Conservation (phyloP, 2,888 invertebrate genomes). For the Mesoligia furuncula region DNA sequence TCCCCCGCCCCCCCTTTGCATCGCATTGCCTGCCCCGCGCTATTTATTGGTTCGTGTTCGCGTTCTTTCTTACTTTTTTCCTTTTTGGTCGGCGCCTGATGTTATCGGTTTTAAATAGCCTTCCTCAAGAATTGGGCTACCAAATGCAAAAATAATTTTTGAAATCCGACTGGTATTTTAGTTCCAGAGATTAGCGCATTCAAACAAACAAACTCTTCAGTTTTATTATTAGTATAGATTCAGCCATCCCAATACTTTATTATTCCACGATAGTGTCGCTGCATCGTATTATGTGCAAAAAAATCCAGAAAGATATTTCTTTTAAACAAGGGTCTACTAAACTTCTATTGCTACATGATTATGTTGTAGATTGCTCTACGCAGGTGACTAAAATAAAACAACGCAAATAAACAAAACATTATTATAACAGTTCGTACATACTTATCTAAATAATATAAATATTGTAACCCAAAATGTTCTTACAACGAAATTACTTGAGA, state of each 20-base stretch:
- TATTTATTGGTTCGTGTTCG: no score
- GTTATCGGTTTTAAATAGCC: no score
- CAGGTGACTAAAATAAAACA: slow-evolving; percentile 54
- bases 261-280: not conserved
- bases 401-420: slow-evolving; percentile 69
- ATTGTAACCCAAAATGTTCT: slow-evolving; percentile 47
- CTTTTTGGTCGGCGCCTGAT: no score
- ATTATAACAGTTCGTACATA: slow-evolving; percentile 73
- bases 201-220: not conserved
- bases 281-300: not conserved
- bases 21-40: no score
- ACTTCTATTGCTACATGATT: not conserved
- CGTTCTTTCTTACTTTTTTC: no score
- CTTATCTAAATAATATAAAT: slow-evolving; percentile 53
- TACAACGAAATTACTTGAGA: slow-evolving; percentile 13
- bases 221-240: not conserved
- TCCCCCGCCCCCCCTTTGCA: no score
- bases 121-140: no score
- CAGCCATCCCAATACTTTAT: not conserved
- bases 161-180: no score
- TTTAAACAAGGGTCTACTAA: not conserved
- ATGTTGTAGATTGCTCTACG: not conserved
- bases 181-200: no score
- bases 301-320: not conserved
- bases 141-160: no score